Conservation (phyloP, 2,113 vertebrate genomes). For the Crotophaga sulcirostris region DNA sequence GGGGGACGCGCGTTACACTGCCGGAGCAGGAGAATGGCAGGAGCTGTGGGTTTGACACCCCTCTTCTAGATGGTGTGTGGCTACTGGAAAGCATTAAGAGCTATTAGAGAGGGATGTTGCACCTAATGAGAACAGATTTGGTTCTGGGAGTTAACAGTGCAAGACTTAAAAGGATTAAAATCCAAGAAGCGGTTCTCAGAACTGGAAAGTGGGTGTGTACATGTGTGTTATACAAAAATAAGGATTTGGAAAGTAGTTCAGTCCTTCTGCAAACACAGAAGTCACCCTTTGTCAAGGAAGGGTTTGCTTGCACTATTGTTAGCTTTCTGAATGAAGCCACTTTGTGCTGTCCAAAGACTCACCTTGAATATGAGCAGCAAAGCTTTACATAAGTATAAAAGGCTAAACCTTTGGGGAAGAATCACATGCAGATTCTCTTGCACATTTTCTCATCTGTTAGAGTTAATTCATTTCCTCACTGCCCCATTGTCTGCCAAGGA, state of each 20-base stretch:
- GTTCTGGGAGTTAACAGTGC: background rate
- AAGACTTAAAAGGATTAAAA: background rate
- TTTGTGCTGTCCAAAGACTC: background rate
- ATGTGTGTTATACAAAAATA: background rate
- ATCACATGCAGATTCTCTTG: background rate
- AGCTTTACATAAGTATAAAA: background rate
- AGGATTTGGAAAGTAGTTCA: background rate
- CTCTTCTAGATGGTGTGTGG: background rate
- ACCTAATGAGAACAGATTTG: background rate
- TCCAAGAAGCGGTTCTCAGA: background rate
- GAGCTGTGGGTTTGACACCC: too few relatives aligned
- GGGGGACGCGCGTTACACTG: too few relatives aligned
- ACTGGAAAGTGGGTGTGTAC: background rate
- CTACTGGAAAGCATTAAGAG: background rate
- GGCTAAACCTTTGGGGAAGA: background rate
- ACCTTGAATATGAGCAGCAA: background rate
- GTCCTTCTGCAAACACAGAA: background rate
- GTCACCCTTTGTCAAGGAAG: background rate
- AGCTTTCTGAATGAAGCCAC: background rate
- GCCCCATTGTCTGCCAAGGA: accelerated
- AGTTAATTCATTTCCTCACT: background rate
- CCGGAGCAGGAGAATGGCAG: too few relatives aligned
- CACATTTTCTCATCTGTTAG: background rate
- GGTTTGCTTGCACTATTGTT: background rate
- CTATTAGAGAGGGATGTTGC: background rate